Conservation (phyloP, 2,888 invertebrate genomes). For the Agrenia bidenticulata region DNA sequence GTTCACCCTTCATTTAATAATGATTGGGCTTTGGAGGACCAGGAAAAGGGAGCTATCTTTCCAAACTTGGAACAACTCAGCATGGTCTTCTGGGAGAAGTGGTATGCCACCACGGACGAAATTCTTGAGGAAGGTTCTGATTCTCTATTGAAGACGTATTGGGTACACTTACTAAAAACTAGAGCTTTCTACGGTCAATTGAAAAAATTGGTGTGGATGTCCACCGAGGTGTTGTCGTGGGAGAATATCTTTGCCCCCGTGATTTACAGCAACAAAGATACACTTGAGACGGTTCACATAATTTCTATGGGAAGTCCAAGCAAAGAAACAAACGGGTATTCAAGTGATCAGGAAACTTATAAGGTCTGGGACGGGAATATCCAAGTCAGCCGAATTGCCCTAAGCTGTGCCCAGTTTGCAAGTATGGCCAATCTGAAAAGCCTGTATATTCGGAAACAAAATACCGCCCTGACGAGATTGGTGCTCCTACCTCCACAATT, state of each 20-base stretch:
- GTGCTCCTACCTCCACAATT: conserved; percentile 13
- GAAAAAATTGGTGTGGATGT: conserved; percentile 24
- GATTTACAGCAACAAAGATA: conserved; percentile 15
- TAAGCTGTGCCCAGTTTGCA: conserved; percentile 10
- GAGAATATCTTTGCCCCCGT: conserved; percentile 18
- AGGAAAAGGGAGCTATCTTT: conserved; percentile 1
- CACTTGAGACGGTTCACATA: conserved; percentile 18
- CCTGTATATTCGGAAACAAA: conserved; percentile 18
- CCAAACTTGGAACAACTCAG: conserved; percentile 22
- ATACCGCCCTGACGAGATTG: conserved; percentile 20
- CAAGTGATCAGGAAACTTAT: background rate
- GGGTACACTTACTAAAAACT: conserved; percentile 1
- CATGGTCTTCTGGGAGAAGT: conserved; percentile 24
- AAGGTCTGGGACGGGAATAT: background rate
- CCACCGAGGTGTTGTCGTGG: conserved; percentile 7
- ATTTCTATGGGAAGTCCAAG: background rate
- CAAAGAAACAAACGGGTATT: background rate
- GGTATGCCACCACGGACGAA: too few species aligned
- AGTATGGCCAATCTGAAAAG: conserved; percentile 20
- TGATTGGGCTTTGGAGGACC: background rate
- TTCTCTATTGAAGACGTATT: background rate
- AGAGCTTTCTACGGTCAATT: conserved; percentile 17
- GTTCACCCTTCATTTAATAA: background rate
- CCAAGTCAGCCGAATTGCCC: background rate
- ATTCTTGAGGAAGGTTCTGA: background rate